Percentiles rank a stretch among this genome's conserved stretches.
phyloP scores from a whole-genome alignment of 2,797 vertebrate genomes.

The Petrocephalus sullivani region DNA sequence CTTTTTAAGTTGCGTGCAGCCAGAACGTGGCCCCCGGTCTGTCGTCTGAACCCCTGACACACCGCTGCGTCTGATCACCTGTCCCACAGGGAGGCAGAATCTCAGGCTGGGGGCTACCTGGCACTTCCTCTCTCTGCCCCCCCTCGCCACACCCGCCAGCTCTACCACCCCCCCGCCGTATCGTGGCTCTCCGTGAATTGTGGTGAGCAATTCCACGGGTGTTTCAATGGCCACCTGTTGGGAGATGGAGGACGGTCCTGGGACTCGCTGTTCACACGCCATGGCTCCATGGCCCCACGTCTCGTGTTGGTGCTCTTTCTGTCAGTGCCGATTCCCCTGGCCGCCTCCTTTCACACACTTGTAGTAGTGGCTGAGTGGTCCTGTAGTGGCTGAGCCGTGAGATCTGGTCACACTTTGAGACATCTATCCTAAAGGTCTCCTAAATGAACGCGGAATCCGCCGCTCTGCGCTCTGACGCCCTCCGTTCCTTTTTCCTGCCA shows the following conservation, averaged over 20 bases:
- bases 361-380: too few relatives aligned
- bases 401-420: neutral
- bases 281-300: neutral
- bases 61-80: neutral
- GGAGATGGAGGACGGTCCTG: neutral
- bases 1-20: neutral
- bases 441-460: neutral
- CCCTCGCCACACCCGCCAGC: neutral
- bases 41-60: neutral
- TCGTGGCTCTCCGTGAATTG: neutral
- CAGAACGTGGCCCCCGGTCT: neutral
- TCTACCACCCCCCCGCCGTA: neutral
- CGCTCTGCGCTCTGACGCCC: neutral
- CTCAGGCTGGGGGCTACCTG: neutral
- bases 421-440: neutral
- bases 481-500: neutral
- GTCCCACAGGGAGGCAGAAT: neutral
- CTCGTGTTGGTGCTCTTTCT: neutral
- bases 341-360: neutral
- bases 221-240: neutral
- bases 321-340: neutral
- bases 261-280: neutral
- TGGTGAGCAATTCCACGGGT: neutral
- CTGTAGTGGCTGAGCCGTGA: neutral
- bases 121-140: neutral